Base-by-base conservation (phyloP, 2,113 vertebrate species). In the Camarhynchus parvulus region DNA sequence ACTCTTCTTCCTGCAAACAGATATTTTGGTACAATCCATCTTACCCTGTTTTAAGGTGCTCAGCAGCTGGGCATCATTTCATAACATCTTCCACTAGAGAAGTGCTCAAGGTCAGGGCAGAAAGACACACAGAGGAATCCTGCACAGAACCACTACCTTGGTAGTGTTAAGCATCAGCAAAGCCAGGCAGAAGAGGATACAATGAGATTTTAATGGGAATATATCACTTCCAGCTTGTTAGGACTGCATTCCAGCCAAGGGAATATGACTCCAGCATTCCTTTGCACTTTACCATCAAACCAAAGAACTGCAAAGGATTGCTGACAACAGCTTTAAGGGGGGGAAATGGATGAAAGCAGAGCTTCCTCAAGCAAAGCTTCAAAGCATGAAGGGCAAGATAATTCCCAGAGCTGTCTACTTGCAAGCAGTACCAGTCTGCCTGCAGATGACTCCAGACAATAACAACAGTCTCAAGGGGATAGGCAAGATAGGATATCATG, bases 301-400 rank as follows among this genome's bases (percentile, higher is more conserved):
- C 44, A 59, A 69, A 85, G 72, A 91, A 83, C 39, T 64, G 41
- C 30, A 84, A 92, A 91, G 64, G 62, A 82, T 18, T 87, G 62
- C 39, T 94, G 90, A 83, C 80, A 89, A 91, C 49, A 76, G 72
- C 33, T 89, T 70, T 42, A 68, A 88, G 55, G 59, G 8, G 16
- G 24, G 2, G 47, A 83, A 49, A 52, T 3, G 11, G 47, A 86
- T 93, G 53, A 95, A 97, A 93, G 50, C 50, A 64, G 62, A 66
- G n/a, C 37, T 82, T 91, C 78, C 31, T n/a, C 20, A 66, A 92
- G 24, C 27, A 83, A 91, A 92, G 35, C 42, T 91, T 96, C 90
- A 87, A 96, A 97, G 58, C 14, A 16, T 27, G 13, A 89, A 69
- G 81, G 62, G 35, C 25, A 33, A 89, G 93, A 83, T 53, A 47